Evolutionary conservation across 2,113 vertebrate species (phyloP).

Genomic region (Amblyopsis rosae): DNA sequence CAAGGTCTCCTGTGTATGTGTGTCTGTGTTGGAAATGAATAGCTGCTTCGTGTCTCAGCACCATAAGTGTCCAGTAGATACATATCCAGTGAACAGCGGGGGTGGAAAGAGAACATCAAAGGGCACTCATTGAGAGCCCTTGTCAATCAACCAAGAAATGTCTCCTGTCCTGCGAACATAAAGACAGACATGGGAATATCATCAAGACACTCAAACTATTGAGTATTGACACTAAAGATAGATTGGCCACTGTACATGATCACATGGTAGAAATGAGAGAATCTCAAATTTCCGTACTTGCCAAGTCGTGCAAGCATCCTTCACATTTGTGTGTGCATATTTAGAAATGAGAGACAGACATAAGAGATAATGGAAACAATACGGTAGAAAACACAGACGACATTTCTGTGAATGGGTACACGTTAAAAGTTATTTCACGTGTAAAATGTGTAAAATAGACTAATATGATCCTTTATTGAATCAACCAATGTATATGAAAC

Average conservation of each 20-base stretch:
- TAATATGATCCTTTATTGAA: no score
- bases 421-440: no score
- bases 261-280: conserved; percentile 12
- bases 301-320: conserved; percentile 74
- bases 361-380: conserved; percentile 30
- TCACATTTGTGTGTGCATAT: conserved; percentile 62
- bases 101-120: conserved; percentile 19
- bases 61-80: conserved; percentile 50
- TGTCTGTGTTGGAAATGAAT: conserved; percentile 10
- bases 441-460: no score
- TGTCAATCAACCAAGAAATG: conserved; percentile 82
- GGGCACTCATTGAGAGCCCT: conserved; percentile 74
- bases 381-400: conserved; percentile 6
- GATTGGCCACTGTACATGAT: background rate
- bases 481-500: no score
- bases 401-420: background rate
- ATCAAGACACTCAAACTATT: background rate
- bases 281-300: conserved; percentile 67
- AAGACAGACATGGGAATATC: background rate
- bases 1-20: background rate
- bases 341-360: conserved; percentile 59
- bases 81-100: conserved; percentile 34
- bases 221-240: background rate
- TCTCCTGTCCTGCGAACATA: conserved; percentile 75
- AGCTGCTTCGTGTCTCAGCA: conserved; percentile 71